Conservation (phyloP, 2,888 invertebrate genomes). For the Euzophera pinguis region DNA sequence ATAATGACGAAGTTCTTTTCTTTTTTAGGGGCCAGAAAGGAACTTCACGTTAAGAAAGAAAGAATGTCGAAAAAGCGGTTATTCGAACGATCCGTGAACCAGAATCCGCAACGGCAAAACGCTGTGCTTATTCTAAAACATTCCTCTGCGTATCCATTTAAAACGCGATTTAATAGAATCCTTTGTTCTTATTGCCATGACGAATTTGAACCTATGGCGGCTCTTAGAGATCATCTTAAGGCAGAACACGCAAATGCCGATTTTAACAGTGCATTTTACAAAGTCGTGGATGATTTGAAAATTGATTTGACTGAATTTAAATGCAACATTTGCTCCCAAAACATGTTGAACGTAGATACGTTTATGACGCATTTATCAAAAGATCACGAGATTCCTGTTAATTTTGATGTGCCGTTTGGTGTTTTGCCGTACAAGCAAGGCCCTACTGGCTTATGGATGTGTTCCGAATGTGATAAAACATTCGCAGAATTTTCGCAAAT, state of each 20-base stretch:
- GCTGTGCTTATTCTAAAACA: slow-evolving; percentile 65
- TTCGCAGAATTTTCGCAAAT: slow-evolving; percentile 66
- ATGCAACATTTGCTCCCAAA: slow-evolving; percentile 55
- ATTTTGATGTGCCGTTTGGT: slow-evolving; percentile 64
- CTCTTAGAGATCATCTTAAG: slow-evolving; percentile 61
- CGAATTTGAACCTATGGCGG: slow-evolving; percentile 63
- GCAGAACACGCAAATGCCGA: slow-evolving; percentile 56
- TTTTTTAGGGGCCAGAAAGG: slow-evolving; percentile 71
- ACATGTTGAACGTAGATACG: slow-evolving; percentile 50
- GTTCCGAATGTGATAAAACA: slow-evolving; percentile 63
- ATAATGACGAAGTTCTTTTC: slow-evolving; percentile 70
- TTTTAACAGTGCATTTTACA: slow-evolving; percentile 68
- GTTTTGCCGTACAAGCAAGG: slow-evolving; percentile 66
- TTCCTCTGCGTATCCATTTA: slow-evolving; percentile 69
- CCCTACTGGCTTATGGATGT: slow-evolving; percentile 59
- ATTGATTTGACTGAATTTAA: slow-evolving; percentile 65
- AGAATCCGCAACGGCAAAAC: slow-evolving; percentile 71
- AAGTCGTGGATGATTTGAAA: slow-evolving; percentile 66
- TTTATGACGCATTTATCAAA: slow-evolving; percentile 62
- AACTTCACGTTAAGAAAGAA: slow-evolving; percentile 58
- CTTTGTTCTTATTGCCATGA: slow-evolving; percentile 71
- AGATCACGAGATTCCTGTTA: slow-evolving; percentile 55
- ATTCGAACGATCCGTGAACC: slow-evolving; percentile 71
- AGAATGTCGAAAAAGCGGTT: slow-evolving; percentile 70
- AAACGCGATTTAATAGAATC: slow-evolving; percentile 70